A percentile compares a stretch with the other conserved stretches of the same genome.
phyloP scores from a whole-genome alignment of 2,797 vertebrate species.

The Scleropages formosus region DNA sequence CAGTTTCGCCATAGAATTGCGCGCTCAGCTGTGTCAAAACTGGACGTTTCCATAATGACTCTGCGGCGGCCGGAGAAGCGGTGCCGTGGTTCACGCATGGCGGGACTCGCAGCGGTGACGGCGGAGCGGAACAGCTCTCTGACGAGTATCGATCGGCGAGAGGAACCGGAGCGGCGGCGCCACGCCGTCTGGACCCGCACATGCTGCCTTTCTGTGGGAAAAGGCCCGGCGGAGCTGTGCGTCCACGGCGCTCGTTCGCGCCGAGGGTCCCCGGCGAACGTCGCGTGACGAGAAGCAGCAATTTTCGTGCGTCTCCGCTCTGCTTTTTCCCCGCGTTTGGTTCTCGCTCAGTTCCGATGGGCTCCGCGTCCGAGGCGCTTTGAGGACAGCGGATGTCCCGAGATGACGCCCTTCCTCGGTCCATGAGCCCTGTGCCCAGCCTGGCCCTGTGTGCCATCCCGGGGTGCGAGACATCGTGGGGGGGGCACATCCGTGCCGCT shows the following conservation, averaged over 20 bases:
- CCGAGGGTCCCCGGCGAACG: not conserved
- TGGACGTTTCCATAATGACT: conserved; percentile 21
- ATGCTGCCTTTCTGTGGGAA: not conserved
- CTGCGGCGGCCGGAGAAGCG: not conserved
- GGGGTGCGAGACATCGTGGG: too few species aligned
- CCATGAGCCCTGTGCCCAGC: too few species aligned
- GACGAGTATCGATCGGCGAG: conserved; percentile 69
- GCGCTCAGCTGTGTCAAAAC: conserved; percentile 47
- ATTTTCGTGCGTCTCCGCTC: too few species aligned
- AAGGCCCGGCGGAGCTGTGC: not conserved
- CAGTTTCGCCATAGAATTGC: conserved; percentile 51
- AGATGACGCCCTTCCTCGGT: too few species aligned
- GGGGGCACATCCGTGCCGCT: not conserved
- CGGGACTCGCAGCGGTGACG: conserved; percentile 53
- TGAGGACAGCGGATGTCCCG: too few species aligned
- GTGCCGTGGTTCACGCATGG: conserved; percentile 49
- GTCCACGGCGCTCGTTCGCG: not conserved
- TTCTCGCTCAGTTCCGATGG: not conserved
- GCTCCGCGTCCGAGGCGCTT: too few species aligned
- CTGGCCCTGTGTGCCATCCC: too few species aligned
- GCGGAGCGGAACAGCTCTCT: conserved; percentile 63
- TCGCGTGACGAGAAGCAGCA: not conserved
- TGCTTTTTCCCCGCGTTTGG: not conserved
- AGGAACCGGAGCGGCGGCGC: conserved; percentile 50
- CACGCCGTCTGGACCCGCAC: not conserved